Conservation (phyloP, 37 sponge, comb jelly and placozoan species). For the Hexactinellida sp. region DNA sequence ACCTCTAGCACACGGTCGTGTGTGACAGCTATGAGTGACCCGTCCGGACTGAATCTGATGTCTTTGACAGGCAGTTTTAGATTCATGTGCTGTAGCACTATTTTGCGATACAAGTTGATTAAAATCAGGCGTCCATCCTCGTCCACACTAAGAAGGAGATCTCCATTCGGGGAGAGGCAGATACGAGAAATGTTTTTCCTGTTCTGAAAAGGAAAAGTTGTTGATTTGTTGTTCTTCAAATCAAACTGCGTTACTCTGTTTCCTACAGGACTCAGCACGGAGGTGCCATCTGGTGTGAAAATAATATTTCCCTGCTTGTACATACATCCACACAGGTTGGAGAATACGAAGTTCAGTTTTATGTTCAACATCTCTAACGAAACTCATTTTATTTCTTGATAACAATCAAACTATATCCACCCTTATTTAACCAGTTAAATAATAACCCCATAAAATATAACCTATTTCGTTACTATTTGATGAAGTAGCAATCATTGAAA, state of each 20-base stretch:
- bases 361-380: background rate
- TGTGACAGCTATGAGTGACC: slow-evolving; percentile 81
- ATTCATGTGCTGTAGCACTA: slow-evolving; percentile 77
- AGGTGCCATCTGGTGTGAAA: slow-evolving; percentile 61
- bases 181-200: slow-evolving; percentile 72
- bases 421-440: no score
- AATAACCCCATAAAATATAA: no score
- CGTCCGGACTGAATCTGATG: slow-evolving; percentile 78
- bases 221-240: slow-evolving; percentile 76
- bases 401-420: background rate
- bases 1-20: slow-evolving; percentile 66
- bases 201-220: slow-evolving; percentile 89
- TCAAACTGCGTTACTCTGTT: slow-evolving; percentile 90
- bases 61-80: slow-evolving; percentile 77
- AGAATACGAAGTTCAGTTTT: slow-evolving; percentile 32
- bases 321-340: slow-evolving; percentile 88
- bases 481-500: no score
- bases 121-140: slow-evolving; percentile 73
- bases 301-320: slow-evolving; percentile 76
- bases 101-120: slow-evolving; percentile 42
- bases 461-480: no score
- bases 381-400: background rate
- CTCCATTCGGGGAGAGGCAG: slow-evolving; percentile 79
- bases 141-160: slow-evolving; percentile 72
- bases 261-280: slow-evolving; percentile 87